Percentiles rank a stretch among this genome's conserved stretches.
phyloP scores from a whole-genome alignment of 92 coral and sea anemone species.

The Montipora capitata region DNA sequence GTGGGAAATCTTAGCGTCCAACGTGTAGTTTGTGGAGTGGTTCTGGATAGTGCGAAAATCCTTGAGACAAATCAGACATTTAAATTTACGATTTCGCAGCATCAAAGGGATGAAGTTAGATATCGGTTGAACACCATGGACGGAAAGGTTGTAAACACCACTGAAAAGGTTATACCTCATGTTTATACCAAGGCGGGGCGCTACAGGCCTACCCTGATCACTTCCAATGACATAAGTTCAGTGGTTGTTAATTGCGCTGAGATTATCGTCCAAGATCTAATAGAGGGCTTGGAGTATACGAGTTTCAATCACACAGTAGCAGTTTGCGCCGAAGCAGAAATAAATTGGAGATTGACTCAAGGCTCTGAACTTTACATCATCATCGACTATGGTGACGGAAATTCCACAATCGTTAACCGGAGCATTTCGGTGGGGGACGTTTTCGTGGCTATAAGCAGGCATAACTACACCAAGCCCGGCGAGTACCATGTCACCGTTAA shows the following conservation, averaged over 20 bases:
- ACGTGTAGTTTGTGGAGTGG: constrained; percentile 42
- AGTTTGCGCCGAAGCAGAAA: constrained; percentile 16
- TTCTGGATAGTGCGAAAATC: constrained; percentile 21
- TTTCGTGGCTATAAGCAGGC: constrained; percentile 55
- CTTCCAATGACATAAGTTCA: constrained; percentile 74
- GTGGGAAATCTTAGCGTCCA: constrained; percentile 69
- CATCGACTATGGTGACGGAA: constrained; percentile 65
- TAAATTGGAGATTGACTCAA: constrained; percentile 46
- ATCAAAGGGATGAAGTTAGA: constrained; percentile 51
- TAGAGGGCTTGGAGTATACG: constrained; percentile 40
- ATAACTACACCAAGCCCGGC: constrained; percentile 76
- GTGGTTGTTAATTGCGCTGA: constrained; percentile 34
- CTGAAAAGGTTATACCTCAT: constrained; percentile 35
- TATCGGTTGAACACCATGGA: constrained; percentile 71
- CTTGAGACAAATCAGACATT: constrained; percentile 58
- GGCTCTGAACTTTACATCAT: constrained; percentile 50
- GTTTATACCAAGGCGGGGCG: constrained; percentile 53
- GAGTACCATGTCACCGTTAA: too few species aligned
- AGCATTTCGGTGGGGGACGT: constrained; percentile 49
- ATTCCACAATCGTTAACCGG: not conserved
- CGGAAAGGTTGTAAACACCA: constrained; percentile 39
- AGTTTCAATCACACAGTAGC: constrained; percentile 44
- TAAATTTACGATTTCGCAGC: constrained; percentile 57
- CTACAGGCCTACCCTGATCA: constrained; percentile 42
- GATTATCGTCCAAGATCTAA: constrained; percentile 49